Conservation (phyloP, 2,113 vertebrate species). For the Coturnix japonica region DNA sequence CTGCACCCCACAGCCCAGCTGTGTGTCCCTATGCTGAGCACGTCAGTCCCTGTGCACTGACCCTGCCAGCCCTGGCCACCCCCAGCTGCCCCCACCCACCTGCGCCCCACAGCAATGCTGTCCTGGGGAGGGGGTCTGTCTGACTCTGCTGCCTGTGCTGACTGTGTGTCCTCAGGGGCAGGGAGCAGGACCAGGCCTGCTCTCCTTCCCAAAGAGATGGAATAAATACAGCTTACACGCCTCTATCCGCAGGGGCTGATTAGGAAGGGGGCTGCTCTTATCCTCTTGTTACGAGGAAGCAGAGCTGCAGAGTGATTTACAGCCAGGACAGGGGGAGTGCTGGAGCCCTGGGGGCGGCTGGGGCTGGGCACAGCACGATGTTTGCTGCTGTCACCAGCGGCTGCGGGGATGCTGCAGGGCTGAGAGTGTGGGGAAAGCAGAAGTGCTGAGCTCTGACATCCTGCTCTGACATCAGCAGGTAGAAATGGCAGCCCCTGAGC, state of each 20-base stretch:
- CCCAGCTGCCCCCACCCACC: not conserved
- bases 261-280: not conserved
- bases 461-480: fast-evolving
- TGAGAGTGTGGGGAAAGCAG: not conserved
- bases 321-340: not conserved
- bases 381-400: fast-evolving
- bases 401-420: fast-evolving
- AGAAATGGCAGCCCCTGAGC: no score
- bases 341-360: not conserved
- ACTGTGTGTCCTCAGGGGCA: not conserved
- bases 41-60: not conserved
- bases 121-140: no score
- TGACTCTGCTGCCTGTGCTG: not conserved
- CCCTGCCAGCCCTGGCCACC: not conserved
- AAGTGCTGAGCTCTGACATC: fast-evolving
- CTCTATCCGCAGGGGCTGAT: not conserved
- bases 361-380: not conserved
- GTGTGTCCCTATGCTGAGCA: not conserved
- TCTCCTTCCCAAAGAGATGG: not conserved
- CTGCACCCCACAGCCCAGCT: not conserved
- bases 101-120: no score
- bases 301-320: not conserved
- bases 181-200: not conserved
- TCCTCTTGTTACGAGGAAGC: not conserved
- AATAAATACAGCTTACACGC: not conserved